phyloP scores from a whole-genome alignment of 2,797 vertebrate genomes.

The Heliangelus exortis region DNA sequence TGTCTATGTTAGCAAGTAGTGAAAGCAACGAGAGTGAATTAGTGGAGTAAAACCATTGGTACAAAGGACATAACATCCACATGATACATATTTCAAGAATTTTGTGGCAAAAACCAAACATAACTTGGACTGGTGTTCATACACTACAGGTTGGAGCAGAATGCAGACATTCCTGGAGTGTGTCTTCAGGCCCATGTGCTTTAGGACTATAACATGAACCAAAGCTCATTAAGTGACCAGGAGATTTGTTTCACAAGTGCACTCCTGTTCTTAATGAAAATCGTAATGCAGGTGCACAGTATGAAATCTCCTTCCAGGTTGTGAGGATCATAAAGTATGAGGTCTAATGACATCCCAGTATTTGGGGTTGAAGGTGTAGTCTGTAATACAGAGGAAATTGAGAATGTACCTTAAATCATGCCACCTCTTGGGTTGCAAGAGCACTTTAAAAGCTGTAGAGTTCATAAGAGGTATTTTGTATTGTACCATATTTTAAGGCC shows the following conservation, averaged over 20 bases:
- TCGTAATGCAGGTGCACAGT: not conserved
- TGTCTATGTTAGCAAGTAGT: not conserved
- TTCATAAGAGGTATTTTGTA: not conserved
- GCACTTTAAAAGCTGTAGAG: constrained; percentile 29
- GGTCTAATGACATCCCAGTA: not conserved
- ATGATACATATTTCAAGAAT: not conserved
- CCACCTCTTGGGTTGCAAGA: constrained; percentile 27
- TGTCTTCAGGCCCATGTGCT: not conserved
- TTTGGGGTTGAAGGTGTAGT: not conserved
- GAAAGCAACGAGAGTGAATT: not conserved
- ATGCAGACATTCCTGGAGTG: not conserved
- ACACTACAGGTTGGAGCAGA: not conserved
- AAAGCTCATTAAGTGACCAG: not conserved
- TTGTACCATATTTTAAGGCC: constrained; percentile 33
- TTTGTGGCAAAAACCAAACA: rapidly evolving
- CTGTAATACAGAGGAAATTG: not conserved
- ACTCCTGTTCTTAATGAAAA: not conserved
- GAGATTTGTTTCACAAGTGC: not conserved
- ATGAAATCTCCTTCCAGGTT: not conserved
- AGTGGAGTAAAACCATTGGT: not conserved
- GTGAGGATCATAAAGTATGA: not conserved
- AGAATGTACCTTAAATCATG: constrained; percentile 24
- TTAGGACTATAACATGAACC: not conserved
- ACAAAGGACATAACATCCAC: too few species aligned
- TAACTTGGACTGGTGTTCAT: not conserved